These are phyloP conservation scores for Molorchus minor DNA, from an alignment of 2,888 invertebrate species.

Conservation along the genomic window DNA sequence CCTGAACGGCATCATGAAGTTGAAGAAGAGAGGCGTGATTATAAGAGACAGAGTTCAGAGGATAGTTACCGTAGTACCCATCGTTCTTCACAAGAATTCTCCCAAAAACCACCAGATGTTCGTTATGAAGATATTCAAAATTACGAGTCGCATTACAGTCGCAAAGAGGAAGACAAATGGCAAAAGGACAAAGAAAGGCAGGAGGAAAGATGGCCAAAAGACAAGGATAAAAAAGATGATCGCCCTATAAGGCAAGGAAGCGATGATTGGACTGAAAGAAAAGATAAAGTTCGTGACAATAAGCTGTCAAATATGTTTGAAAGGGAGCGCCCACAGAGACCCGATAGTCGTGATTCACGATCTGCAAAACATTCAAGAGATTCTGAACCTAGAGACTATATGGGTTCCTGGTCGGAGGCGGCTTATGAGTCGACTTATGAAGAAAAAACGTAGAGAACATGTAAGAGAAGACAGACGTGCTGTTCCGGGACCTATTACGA, in stretches of 20 bases:
- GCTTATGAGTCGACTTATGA: constrained; percentile 56
- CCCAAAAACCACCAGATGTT: constrained; percentile 34
- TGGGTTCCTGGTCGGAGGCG: constrained; percentile 64
- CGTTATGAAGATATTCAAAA: constrained; percentile 38
- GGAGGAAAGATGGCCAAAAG: constrained; percentile 29
- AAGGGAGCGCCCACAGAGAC: constrained; percentile 62
- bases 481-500: constrained; percentile 70
- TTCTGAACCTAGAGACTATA: constrained; percentile 59
- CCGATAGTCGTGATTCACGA: constrained; percentile 69
- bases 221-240: constrained; percentile 39
- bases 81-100: constrained; percentile 50
- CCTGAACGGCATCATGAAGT: constrained; percentile 48
- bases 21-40: constrained; percentile 56
- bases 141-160: constrained; percentile 55
- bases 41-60: constrained; percentile 55
- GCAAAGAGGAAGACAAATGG: constrained; percentile 53
- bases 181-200: constrained; percentile 39
- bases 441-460: constrained; percentile 56
- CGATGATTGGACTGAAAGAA: constrained; percentile 54
- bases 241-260: constrained; percentile 29
- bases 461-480: constrained; percentile 58
- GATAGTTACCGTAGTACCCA: constrained; percentile 53
- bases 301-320: constrained; percentile 56
- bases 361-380: constrained; percentile 66
- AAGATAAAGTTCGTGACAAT: constrained; percentile 50